Evolutionary conservation across 64 coral and sea anemone genomes (phyloP), one percentile per base, ranked within the genome.

Genomic region (Montipora sp.): DNA sequence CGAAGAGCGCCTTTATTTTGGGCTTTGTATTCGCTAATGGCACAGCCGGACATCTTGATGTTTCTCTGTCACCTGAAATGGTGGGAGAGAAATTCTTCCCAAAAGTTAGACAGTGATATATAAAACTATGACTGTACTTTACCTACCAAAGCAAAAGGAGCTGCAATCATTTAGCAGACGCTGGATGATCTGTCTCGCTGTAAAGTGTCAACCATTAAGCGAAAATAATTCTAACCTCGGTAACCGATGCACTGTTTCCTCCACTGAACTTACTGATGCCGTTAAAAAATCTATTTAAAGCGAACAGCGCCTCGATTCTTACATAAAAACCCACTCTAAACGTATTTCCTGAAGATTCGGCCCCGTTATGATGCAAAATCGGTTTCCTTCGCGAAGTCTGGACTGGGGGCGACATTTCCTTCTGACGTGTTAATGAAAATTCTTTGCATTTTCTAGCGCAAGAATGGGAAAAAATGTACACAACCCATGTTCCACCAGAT

Each of bases 301-400:
- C 18, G 75, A 77, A 58, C 14, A 83, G 47, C 80, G 44, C 63
- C 82, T 85, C 19, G 8, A 4, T 71, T 71, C 50, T 23, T 48
- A 8, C 47, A 69, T 57, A 13, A 18, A 49, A 85, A 85, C 18
- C 65, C 65, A 50, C 61, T 4, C 61, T 44, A 85, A 71, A 71
- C 82, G 82, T 22, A 85, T 85, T 85, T 85, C 82, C 82, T 85
- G 82, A 43, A 63, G 65, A 85, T 49, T 8, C 53, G 19, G 46
- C 44, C 8, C 13, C n/a, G 46, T 18, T 27, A 50, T 70, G 66
- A 85, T 65, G 82, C 43, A 51, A 72, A 85, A 51, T 8, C 7
- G 43, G 19, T 68, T 71, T 71, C 82, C 82, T 22, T 49, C 63
- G 80, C 59, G 4, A 63, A 15, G 65, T 85, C 82, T 85, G 7